phyloP scores from a whole-genome alignment of 2,888 invertebrate genomes.

The Cephus rjabovi region DNA sequence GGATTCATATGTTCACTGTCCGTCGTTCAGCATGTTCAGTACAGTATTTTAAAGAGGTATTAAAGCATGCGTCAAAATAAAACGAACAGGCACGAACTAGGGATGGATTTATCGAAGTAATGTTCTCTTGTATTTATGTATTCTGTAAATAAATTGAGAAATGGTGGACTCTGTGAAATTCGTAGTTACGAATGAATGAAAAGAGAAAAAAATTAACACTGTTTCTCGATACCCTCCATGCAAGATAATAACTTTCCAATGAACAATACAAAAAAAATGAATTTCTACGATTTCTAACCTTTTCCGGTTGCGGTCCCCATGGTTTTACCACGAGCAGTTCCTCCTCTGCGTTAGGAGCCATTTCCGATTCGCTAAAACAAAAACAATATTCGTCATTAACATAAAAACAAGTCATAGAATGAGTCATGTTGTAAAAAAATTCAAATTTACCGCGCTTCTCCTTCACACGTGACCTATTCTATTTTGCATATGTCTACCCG shows the following conservation, averaged over 20 bases:
- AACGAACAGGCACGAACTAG: neutral
- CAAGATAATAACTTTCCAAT: neutral
- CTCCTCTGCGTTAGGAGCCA: conserved; percentile 65
- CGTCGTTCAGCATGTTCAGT: neutral
- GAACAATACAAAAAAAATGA: neutral
- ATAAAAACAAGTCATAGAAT: neutral
- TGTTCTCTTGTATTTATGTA: neutral
- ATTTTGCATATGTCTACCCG: neutral
- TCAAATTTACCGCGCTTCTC: neutral
- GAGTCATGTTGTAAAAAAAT: neutral
- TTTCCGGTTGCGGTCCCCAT: conserved; percentile 59
- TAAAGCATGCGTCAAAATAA: neutral
- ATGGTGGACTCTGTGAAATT: neutral
- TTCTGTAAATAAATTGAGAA: neutral
- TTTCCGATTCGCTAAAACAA: conserved; percentile 62
- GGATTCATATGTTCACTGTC: neutral
- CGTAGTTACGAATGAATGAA: neutral
- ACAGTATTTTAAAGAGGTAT: neutral
- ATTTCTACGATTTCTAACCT: conserved; percentile 42
- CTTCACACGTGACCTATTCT: neutral
- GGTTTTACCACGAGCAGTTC: conserved; percentile 60
- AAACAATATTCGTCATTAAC: conserved; percentile 12
- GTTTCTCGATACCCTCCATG: neutral
- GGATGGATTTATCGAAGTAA: neutral
- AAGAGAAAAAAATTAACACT: neutral